Percentiles rank a stretch among this genome's conserved stretches.
These are phyloP conservation scores for Nomada hirtipes DNA, from an alignment of 2,888 invertebrate genomes.

Conservation along the genomic window DNA sequence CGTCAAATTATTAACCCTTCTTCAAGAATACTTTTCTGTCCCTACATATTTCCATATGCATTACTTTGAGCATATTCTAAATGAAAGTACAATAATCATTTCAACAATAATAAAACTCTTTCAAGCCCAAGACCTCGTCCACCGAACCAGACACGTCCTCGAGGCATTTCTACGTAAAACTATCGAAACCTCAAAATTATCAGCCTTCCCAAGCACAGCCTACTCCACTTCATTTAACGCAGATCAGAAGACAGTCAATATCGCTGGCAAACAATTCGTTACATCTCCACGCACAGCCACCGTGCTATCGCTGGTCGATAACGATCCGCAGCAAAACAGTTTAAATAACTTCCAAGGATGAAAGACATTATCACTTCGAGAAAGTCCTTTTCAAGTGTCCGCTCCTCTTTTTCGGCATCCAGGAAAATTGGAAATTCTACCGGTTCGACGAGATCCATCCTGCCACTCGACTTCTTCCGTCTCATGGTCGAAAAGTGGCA, in stretches of 20 bases:
- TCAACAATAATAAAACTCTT: too few relatives aligned
- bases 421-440: constrained; percentile 9
- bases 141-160: too few relatives aligned
- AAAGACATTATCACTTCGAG: background rate
- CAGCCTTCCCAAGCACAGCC: background rate
- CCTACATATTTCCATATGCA: too few relatives aligned
- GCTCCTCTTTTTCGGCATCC: background rate
- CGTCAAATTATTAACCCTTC: too few relatives aligned
- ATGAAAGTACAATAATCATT: too few relatives aligned
- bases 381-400: background rate
- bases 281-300: background rate
- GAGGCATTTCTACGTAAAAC: too few relatives aligned
- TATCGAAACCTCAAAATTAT: background rate
- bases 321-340: background rate
- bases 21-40: too few relatives aligned
- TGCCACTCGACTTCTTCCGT: constrained; percentile 66
- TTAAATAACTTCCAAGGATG: background rate
- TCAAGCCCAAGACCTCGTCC: too few relatives aligned
- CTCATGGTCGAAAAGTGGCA: constrained; percentile 29
- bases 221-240: background rate
- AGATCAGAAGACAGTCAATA: background rate
- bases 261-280: background rate
- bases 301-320: background rate
- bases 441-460: constrained; percentile 67
- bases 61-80: too few relatives aligned